These are phyloP conservation scores for Octodonta nipae DNA, from an alignment of 2,888 invertebrate species.

Conservation along the genomic window DNA sequence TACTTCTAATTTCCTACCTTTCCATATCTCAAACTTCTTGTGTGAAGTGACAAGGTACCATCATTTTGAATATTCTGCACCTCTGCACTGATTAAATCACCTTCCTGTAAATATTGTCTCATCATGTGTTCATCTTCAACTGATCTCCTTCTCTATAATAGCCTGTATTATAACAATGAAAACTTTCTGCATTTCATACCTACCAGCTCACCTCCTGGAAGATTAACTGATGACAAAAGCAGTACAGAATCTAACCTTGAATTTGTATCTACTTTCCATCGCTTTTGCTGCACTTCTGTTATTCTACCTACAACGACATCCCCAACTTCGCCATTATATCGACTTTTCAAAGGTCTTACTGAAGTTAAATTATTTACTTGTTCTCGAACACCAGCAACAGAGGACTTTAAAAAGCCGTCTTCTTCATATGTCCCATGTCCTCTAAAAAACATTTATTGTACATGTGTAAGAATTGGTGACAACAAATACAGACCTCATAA, in stretches of 20 bases:
- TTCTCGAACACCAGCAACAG: slow-evolving; percentile 87
- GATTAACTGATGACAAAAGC: slow-evolving; percentile 81
- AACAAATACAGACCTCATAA: slow-evolving; percentile 53
- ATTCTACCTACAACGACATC: slow-evolving; percentile 94
- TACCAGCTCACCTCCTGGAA: slow-evolving; percentile 94
- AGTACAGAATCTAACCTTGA: slow-evolving; percentile 77
- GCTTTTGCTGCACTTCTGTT: slow-evolving; percentile 81
- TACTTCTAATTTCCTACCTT: slow-evolving; percentile 60
- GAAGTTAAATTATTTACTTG: slow-evolving; percentile 90
- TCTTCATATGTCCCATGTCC: slow-evolving; percentile 94
- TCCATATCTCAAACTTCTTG: slow-evolving; percentile 91
- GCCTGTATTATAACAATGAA: slow-evolving; percentile 2
- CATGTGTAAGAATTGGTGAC: slow-evolving; percentile 3
- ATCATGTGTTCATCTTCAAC: slow-evolving; percentile 96
- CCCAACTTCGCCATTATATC: slow-evolving; percentile 87
- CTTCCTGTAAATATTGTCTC: slow-evolving; percentile 86
- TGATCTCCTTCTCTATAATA: slow-evolving; percentile 62
- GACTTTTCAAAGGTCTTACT: slow-evolving; percentile 77
- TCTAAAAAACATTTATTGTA: slow-evolving; percentile 39
- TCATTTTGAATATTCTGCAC: slow-evolving; percentile 87
- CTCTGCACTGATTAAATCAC: slow-evolving; percentile 94
- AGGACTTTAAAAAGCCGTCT: slow-evolving; percentile 71
- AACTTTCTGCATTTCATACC: slow-evolving; percentile 13
- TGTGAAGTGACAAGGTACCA: slow-evolving; percentile 84
- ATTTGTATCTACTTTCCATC: slow-evolving; percentile 93